phyloP scores from a whole-genome alignment of 2,113 vertebrate genomes.

The Rattus rattus region DNA sequence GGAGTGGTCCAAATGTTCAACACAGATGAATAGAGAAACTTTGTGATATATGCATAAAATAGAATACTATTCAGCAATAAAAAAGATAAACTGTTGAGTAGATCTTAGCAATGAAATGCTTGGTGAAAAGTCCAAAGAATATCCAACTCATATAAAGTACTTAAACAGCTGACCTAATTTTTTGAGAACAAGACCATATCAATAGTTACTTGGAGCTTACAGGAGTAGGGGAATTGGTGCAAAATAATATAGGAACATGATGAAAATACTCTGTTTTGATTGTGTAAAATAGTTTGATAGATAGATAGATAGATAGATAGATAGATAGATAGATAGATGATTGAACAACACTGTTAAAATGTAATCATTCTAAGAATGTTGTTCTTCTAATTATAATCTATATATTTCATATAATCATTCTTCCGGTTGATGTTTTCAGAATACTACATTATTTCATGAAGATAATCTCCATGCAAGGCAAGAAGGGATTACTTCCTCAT shows the following conservation, averaged over 20 bases:
- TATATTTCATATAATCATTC: not conserved
- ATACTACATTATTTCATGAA: not conserved
- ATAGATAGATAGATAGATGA: not conserved
- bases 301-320: not conserved
- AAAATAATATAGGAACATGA: not conserved
- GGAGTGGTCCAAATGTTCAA: not conserved
- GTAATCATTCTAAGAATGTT: not conserved
- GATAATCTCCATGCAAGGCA: not conserved
- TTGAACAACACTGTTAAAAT: not conserved
- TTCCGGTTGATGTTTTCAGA: not conserved
- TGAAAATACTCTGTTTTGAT: slow-evolving; percentile 19
- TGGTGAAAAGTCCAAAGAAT: not conserved
- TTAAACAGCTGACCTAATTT: not conserved
- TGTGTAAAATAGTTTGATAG: not conserved
- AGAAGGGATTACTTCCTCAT: not conserved
- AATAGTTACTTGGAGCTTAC: not conserved
- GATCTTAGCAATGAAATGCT: not conserved
- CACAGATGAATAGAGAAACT: not conserved
- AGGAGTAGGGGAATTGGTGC: not conserved
- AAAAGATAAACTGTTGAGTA: not conserved
- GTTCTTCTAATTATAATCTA: not conserved
- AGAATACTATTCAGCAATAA: not conserved
- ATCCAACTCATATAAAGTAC: not conserved
- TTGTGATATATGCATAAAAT: not conserved
- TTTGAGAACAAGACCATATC: not conserved